Evolutionary conservation across 2,797 vertebrate genomes (phyloP).

Genomic region (Smutsia gigantea): DNA sequence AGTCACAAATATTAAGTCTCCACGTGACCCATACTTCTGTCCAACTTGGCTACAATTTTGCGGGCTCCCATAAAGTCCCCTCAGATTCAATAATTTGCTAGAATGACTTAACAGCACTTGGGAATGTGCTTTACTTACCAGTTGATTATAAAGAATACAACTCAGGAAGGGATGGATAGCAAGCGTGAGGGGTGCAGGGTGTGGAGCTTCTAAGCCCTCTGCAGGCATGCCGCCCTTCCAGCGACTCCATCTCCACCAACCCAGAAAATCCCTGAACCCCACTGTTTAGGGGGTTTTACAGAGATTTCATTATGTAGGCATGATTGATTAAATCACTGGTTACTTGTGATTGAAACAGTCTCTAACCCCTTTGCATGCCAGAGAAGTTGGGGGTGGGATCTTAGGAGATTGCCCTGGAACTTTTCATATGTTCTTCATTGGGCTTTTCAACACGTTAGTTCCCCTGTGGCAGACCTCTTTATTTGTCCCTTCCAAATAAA

Average conservation of each 20-base stretch:
- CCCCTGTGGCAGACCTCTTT: background rate
- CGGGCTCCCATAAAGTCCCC: background rate
- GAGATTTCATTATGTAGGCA: background rate
- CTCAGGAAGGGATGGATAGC: background rate
- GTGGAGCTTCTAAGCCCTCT: rapidly evolving
- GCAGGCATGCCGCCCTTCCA: background rate
- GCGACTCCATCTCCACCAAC: background rate
- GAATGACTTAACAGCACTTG: background rate
- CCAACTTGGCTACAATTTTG: background rate
- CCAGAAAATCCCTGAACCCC: background rate
- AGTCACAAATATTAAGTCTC: background rate
- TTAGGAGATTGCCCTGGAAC: background rate
- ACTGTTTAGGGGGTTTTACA: background rate
- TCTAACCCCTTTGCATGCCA: background rate
- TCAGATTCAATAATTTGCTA: background rate
- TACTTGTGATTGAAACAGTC: background rate
- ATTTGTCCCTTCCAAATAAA: background rate
- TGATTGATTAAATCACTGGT: background rate
- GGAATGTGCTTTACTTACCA: background rate
- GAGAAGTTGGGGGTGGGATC: background rate
- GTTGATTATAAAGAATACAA: background rate
- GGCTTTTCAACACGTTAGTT: background rate
- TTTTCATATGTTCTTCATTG: background rate
- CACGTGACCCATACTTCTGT: background rate
- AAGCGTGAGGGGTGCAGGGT: background rate